phyloP scores from a whole-genome alignment of 2,797 vertebrate species.

The Alfaro cultratus region DNA sequence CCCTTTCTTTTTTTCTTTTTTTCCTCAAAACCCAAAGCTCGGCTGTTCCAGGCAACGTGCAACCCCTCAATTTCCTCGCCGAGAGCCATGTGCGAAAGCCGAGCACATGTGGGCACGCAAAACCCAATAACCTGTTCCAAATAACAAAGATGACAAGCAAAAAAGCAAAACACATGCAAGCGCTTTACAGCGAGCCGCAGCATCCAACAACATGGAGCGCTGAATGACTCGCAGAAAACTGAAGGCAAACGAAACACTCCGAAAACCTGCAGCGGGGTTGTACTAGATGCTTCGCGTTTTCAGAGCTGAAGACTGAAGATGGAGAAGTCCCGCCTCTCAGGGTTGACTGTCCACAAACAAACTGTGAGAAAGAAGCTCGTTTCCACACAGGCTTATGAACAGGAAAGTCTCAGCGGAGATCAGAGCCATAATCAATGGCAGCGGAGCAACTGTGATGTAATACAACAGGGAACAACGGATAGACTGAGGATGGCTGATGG shows the following conservation, averaged over 20 bases:
- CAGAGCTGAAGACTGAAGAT: neutral
- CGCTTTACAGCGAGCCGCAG: slow-evolving; percentile 45
- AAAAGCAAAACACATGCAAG: slow-evolving; percentile 31
- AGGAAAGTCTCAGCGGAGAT: slow-evolving; percentile 1
- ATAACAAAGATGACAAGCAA: slow-evolving; percentile 42
- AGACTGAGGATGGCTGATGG: slow-evolving; percentile 16
- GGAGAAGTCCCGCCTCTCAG: slow-evolving; percentile 21
- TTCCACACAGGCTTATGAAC: slow-evolving; percentile 22
- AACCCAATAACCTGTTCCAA: neutral
- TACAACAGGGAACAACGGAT: slow-evolving; percentile 16
- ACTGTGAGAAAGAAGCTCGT: neutral
- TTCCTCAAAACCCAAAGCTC: slow-evolving; percentile 32
- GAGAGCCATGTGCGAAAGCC: slow-evolving; percentile 45
- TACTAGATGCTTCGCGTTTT: neutral
- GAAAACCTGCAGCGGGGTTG: slow-evolving; percentile 35
- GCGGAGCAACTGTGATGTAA: slow-evolving; percentile 23
- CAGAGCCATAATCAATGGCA: slow-evolving; percentile 14
- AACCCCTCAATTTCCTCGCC: slow-evolving; percentile 65
- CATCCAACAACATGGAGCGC: slow-evolving; percentile 41
- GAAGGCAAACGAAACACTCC: slow-evolving; percentile 41
- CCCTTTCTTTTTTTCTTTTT: slow-evolving; percentile 13
- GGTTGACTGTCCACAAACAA: slow-evolving; percentile 25
- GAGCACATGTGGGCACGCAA: neutral
- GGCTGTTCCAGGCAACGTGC: slow-evolving; percentile 56
- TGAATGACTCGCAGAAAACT: slow-evolving; percentile 48